Evolutionary conservation across 2,888 invertebrate genomes (phyloP).

Genomic region (Papilio elwesi): DNA sequence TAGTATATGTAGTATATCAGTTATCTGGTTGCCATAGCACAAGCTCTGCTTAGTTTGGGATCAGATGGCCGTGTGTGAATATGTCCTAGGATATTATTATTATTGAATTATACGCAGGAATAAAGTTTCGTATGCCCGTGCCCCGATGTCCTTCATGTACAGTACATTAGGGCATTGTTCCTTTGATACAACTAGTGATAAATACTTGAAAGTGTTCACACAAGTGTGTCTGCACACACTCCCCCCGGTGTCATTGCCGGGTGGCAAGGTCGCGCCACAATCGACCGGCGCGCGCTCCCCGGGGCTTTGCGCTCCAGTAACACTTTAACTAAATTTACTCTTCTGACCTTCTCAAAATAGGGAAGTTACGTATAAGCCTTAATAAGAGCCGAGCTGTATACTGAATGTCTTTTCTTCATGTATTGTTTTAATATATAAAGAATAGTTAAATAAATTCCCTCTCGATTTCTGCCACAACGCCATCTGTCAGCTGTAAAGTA

Average conservation of each 20-base stretch:
- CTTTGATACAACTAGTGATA: not conserved
- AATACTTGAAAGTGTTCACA: not conserved
- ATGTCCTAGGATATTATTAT: too few relatives aligned
- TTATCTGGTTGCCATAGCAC: too few relatives aligned
- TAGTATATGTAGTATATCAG: too few relatives aligned
- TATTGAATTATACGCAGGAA: too few relatives aligned
- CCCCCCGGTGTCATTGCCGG: not conserved
- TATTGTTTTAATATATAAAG: too few relatives aligned
- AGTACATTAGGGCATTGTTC: not conserved
- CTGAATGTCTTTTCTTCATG: too few relatives aligned
- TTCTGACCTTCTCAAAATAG: slow-evolving; percentile 2
- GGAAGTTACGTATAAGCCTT: not conserved
- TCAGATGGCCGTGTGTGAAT: too few relatives aligned
- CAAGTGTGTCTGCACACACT: not conserved
- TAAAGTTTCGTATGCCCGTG: not conserved
- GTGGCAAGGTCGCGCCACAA: slow-evolving; percentile 10
- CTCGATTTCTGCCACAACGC: too few relatives aligned
- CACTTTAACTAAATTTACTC: slow-evolving; percentile 3
- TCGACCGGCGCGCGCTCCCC: not conserved
- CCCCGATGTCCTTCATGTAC: not conserved
- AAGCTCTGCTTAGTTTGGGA: too few relatives aligned
- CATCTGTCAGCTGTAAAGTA: too few relatives aligned
- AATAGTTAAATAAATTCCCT: too few relatives aligned
- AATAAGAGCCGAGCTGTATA: not conserved
- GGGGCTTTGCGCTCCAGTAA: not conserved